phyloP scores from a whole-genome alignment of 2,113 vertebrate species.

The Zingel zingel region DNA sequence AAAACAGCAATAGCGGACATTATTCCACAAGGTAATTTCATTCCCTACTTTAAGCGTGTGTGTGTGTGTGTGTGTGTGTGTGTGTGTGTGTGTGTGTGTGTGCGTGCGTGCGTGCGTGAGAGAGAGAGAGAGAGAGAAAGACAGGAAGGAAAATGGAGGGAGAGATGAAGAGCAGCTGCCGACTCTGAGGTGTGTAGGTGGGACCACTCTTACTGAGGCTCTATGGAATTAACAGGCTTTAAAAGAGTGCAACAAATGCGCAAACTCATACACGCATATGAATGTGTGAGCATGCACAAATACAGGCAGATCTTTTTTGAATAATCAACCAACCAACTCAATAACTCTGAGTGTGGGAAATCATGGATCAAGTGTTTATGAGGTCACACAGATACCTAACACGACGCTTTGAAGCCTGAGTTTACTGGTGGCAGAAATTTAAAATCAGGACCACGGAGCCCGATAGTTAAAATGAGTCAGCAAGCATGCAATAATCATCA shows the following conservation, averaged over 20 bases:
- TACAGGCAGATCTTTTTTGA: not conserved
- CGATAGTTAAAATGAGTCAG: not conserved
- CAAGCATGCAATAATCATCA: not conserved
- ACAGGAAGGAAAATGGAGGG: slow-evolving; percentile 12
- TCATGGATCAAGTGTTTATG: not conserved
- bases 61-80: slow-evolving; percentile 3
- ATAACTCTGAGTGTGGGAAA: not conserved
- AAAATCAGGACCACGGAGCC: not conserved
- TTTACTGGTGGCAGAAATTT: not conserved
- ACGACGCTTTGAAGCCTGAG: not conserved
- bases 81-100: slow-evolving; percentile 1
- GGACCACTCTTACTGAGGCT: slow-evolving; percentile 68
- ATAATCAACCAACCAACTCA: not conserved
- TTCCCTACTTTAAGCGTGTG: slow-evolving; percentile 33
- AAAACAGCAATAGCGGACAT: slow-evolving; percentile 50
- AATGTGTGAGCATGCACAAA: slow-evolving; percentile 14
- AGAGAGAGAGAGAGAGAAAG: too few relatives aligned
- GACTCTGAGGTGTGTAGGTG: slow-evolving; percentile 78
- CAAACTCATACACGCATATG: slow-evolving; percentile 14
- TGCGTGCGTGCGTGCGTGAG: too few relatives aligned
- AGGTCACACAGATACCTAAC: not conserved
- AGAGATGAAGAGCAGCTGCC: slow-evolving; percentile 65
- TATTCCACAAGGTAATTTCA: slow-evolving; percentile 52
- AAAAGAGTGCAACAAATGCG: slow-evolving; percentile 50
- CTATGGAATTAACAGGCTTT: slow-evolving; percentile 68